phyloP scores from a whole-genome alignment of 2,113 vertebrate species.

The Cheirogaleus medius region DNA sequence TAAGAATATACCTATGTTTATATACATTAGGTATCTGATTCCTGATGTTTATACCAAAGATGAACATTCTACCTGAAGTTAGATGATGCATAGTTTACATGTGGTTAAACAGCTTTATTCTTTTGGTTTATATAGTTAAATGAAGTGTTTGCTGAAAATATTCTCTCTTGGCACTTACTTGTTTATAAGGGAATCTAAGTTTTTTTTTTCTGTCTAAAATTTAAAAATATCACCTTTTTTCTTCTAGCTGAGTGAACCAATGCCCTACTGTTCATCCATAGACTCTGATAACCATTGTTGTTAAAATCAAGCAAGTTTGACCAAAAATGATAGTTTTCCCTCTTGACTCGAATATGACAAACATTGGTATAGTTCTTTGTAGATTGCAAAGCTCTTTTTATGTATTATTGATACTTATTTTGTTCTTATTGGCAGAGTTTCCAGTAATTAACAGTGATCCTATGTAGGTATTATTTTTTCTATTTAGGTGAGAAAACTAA shows the following conservation, averaged over 20 bases:
- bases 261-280: background rate
- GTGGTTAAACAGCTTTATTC: conserved; percentile 9
- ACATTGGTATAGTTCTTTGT: background rate
- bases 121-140: conserved; percentile 53
- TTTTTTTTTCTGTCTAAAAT: background rate
- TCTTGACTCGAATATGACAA: background rate
- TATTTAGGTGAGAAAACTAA: background rate
- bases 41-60: conserved; percentile 11
- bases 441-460: background rate
- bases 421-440: background rate
- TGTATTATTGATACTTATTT: background rate
- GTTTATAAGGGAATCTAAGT: conserved; percentile 3
- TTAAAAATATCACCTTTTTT: background rate
- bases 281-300: background rate
- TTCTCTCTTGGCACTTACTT: background rate
- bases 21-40: conserved; percentile 40
- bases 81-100: conserved; percentile 25
- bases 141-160: conserved; percentile 51
- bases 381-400: background rate
- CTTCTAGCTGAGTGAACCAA: background rate
- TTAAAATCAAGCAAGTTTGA: conserved; percentile 17
- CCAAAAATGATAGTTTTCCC: background rate
- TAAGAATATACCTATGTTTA: conserved; percentile 52
- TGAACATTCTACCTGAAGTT: conserved; percentile 46
- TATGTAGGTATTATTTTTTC: background rate